A percentile compares a stretch with the other conserved stretches of the same genome.
These are phyloP conservation scores for Eupithecia vulgata DNA, from an alignment of 2,888 invertebrate genomes.

Conservation along the genomic window DNA sequence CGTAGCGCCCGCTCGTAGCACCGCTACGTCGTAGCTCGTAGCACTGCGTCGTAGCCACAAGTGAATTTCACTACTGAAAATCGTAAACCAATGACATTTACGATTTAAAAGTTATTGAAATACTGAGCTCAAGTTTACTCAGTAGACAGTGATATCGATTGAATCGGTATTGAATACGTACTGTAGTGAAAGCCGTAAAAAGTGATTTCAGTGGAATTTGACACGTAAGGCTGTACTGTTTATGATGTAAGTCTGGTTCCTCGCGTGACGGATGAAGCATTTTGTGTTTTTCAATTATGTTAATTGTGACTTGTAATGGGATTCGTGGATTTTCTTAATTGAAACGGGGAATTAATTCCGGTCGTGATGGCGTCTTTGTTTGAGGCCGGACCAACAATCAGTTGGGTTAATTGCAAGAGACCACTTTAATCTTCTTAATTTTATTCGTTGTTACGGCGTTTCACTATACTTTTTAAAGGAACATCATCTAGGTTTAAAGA, in stretches of 20 bases:
- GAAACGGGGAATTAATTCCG: conserved; percentile 26
- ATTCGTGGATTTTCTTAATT: conserved; percentile 18
- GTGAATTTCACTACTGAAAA: conserved; percentile 20
- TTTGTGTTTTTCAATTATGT: conserved; percentile 14
- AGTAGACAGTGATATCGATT: conserved; percentile 1
- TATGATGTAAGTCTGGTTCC: conserved; percentile 45
- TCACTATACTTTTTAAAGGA: neutral
- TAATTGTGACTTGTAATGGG: conserved; percentile 5
- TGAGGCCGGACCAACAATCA: conserved; percentile 25
- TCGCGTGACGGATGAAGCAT: conserved; percentile 27
- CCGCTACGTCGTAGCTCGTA: conserved; percentile 59
- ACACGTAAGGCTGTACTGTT: conserved; percentile 33
- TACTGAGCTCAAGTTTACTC: neutral
- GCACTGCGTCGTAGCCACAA: conserved; percentile 63
- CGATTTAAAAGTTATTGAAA: conserved; percentile 18
- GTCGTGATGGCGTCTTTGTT: conserved; percentile 27
- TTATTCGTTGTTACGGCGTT: neutral
- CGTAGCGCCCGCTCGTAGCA: conserved; percentile 45
- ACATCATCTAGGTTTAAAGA: neutral
- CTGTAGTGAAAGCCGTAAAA: conserved; percentile 18
- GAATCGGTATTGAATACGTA: neutral
- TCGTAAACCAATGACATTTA: conserved; percentile 16
- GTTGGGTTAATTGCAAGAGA: conserved; percentile 22
- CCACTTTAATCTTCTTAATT: conserved; percentile 14
- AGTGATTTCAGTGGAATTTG: conserved; percentile 25